These are phyloP conservation scores for Equus quagga DNA, from an alignment of 2,113 vertebrate genomes.

Conservation along the genomic window DNA sequence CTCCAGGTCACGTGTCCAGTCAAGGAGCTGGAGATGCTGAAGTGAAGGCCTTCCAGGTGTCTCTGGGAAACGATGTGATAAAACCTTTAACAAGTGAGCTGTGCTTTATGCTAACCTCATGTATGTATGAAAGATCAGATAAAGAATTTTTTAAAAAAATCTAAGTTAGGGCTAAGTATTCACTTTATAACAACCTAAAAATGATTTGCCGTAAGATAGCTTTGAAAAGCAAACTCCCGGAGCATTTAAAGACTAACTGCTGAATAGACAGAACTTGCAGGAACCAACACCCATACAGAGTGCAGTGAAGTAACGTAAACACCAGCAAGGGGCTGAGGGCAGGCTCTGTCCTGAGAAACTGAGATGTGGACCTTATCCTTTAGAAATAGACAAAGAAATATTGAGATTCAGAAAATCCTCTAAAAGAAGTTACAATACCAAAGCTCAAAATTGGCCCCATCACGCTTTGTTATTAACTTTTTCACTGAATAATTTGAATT, in stretches of 20 bases:
- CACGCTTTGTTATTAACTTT: neutral
- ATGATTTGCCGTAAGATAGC: neutral
- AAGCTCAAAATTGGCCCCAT: neutral
- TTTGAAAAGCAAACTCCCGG: slow-evolving; percentile 11
- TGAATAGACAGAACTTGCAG: neutral
- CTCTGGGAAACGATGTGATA: neutral
- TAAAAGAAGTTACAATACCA: neutral
- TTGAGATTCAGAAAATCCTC: neutral
- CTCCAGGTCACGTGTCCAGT: neutral
- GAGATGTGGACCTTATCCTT: neutral
- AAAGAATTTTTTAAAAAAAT: neutral
- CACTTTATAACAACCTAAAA: neutral
- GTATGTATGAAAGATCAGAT: neutral
- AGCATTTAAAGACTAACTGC: neutral
- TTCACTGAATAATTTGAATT: neutral
- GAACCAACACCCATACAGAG: neutral
- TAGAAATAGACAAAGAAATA: neutral
- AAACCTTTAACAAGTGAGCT: neutral
- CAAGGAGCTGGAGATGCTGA: neutral
- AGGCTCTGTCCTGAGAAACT: neutral
- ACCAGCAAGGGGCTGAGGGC: neutral
- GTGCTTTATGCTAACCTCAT: neutral
- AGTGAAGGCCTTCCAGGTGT: neutral
- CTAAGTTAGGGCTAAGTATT: neutral
- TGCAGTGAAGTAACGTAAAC: neutral